Percentiles rank a stretch among this genome's conserved stretches.
phyloP scores from a whole-genome alignment of 2,113 vertebrate species.

The Gallinago undulata region DNA sequence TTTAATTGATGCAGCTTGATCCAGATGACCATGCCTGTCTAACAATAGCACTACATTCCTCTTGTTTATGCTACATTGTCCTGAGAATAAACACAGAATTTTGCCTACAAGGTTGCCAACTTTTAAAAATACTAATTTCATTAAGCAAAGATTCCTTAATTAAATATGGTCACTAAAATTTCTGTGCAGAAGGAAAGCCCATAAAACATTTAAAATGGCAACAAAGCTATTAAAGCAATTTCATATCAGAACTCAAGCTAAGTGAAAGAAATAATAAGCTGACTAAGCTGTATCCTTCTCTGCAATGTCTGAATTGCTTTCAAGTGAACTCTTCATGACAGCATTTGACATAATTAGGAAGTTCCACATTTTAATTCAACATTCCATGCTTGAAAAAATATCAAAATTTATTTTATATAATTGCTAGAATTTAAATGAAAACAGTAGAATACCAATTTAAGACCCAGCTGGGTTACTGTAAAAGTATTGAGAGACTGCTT shows the following conservation, averaged over 20 bases:
- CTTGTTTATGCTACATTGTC: not conserved
- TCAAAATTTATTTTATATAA: slow-evolving; percentile 13
- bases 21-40: not conserved
- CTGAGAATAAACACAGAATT: not conserved
- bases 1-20: not conserved
- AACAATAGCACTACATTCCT: not conserved
- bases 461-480: not conserved
- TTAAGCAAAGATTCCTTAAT: not conserved
- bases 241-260: not conserved
- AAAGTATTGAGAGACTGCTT: not conserved
- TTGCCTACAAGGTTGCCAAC: not conserved
- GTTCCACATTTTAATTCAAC: slow-evolving; percentile 1
- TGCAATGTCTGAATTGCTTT: slow-evolving; percentile 4
- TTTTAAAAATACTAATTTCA: not conserved
- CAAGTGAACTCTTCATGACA: slow-evolving; percentile 4
- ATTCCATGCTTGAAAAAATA: not conserved
- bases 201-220: not conserved
- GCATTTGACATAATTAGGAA: slow-evolving; percentile 22
- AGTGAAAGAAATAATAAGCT: slow-evolving; percentile 6
- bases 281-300: not conserved
- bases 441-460: not conserved
- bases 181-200: not conserved
- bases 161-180: not conserved
- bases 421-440: not conserved
- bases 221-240: not conserved